A percentile compares a stretch with the other conserved stretches of the same genome.
Conservation (phyloP, 1,140 invertebrate genomes). For the Drosophila pruinosa region DNA sequence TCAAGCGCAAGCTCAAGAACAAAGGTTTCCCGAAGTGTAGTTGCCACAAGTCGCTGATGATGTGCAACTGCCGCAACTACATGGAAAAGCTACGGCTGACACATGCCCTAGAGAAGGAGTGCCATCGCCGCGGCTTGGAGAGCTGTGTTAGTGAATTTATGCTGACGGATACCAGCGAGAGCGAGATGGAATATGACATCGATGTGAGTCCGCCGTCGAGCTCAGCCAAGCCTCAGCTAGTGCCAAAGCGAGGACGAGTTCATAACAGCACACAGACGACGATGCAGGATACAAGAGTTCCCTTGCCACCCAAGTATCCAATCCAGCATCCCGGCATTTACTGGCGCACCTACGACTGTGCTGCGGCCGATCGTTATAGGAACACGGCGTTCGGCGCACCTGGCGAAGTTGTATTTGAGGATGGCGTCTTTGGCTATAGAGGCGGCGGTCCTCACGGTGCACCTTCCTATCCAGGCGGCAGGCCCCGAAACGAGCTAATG, state of each 20-base stretch:
- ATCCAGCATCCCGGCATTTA: conserved; percentile 7
- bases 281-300: conserved; percentile 13
- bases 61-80: conserved; percentile 61
- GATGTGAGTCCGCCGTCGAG: conserved; percentile 67
- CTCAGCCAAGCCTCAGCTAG: conserved; percentile 5
- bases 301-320: conserved; percentile 39
- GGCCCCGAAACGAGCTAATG: not conserved
- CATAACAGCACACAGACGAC: conserved; percentile 60
- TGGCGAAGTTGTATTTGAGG: conserved; percentile 45
- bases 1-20: conserved; percentile 64
- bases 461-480: not conserved
- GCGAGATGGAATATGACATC: conserved; percentile 72
- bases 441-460: conserved; percentile 24
- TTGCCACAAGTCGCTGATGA: conserved; percentile 59
- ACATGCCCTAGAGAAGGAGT: conserved; percentile 55
- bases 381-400: conserved; percentile 46
- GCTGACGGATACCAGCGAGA: conserved; percentile 73
- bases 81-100: conserved; percentile 51
- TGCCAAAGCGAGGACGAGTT: not conserved
- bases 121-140: conserved; percentile 38
- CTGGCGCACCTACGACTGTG: conserved; percentile 46
- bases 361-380: conserved; percentile 48
- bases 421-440: conserved; percentile 28
- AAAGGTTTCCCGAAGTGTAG: conserved; percentile 68
- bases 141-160: conserved; percentile 42